These are phyloP conservation scores for Nibea albiflora DNA, from an alignment of 2,113 vertebrate genomes.

Conservation along the genomic window DNA sequence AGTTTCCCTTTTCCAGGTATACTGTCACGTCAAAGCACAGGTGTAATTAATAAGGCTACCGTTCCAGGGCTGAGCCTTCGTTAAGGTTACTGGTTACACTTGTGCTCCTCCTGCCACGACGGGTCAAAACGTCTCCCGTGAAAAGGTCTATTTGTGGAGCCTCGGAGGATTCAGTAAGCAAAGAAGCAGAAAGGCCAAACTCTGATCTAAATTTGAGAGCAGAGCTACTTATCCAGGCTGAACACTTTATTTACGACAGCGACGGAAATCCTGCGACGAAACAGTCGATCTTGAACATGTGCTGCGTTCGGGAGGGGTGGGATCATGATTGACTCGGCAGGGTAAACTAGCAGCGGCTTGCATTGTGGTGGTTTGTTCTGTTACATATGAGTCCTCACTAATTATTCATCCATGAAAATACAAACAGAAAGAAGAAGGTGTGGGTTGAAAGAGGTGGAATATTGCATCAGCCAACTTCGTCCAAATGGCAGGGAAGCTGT, in stretches of 20 bases:
- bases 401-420: constrained; percentile 39
- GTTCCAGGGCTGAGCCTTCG: background rate
- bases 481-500: constrained; percentile 70
- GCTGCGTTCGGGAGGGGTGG: background rate
- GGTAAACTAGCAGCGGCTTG: background rate
- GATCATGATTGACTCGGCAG: background rate
- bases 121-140: background rate
- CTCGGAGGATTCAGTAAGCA: background rate
- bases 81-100: constrained; percentile 8
- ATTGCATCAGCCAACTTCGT: constrained; percentile 68
- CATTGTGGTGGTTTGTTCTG: background rate
- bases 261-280: background rate
- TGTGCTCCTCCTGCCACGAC: background rate
- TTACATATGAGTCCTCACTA: constrained; percentile 3
- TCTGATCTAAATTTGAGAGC: background rate
- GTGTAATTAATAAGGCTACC: background rate
- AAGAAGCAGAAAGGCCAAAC: background rate
- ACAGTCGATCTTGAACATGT: background rate
- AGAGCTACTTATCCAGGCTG: background rate
- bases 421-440: constrained; percentile 25
- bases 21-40: background rate
- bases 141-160: background rate
- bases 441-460: constrained; percentile 54
- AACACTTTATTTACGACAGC: background rate
- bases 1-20: background rate